Conservation (phyloP, 2,888 invertebrate species). For the Mythimna albipuncta region DNA sequence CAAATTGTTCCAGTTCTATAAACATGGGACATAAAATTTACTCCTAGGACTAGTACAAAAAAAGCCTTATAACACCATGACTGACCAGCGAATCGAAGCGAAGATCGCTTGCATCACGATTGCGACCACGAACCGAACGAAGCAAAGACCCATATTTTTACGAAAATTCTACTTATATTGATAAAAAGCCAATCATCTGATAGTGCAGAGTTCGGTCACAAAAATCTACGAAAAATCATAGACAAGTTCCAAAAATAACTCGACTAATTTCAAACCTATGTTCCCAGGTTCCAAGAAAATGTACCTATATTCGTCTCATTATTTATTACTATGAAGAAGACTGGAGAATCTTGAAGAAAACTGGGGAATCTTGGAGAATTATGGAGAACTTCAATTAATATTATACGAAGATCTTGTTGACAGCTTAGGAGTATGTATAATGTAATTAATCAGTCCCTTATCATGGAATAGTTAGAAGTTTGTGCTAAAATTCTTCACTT, state of each 20-base stretch:
- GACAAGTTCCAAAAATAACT: conserved; percentile 16
- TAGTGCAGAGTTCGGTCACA: background rate
- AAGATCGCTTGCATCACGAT: background rate
- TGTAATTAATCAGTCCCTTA: conserved; percentile 61
- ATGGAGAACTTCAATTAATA: conserved; percentile 57
- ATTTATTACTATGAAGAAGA: background rate
- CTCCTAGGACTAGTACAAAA: no score
- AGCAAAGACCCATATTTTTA: background rate
- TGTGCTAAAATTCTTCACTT: conserved; percentile 52
- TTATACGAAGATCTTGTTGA: conserved; percentile 43
- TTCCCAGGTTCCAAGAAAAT: conserved; percentile 13
- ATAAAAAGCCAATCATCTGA: background rate
- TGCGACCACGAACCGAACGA: background rate
- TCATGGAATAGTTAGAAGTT: conserved; percentile 58
- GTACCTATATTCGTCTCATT: background rate
- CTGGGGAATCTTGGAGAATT: conserved; percentile 15
- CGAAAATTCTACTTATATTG: no score
- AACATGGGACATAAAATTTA: no score
- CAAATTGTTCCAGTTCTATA: no score
- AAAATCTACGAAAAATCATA: background rate
- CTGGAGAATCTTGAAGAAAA: conserved; percentile 5
- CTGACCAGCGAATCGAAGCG: no score
- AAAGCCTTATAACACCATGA: no score
- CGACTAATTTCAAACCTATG: conserved; percentile 16
- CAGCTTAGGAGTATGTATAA: conserved; percentile 41